Base-by-base conservation (phyloP, 2,888 invertebrate species). In the Gisinianus flammeolus region DNA sequence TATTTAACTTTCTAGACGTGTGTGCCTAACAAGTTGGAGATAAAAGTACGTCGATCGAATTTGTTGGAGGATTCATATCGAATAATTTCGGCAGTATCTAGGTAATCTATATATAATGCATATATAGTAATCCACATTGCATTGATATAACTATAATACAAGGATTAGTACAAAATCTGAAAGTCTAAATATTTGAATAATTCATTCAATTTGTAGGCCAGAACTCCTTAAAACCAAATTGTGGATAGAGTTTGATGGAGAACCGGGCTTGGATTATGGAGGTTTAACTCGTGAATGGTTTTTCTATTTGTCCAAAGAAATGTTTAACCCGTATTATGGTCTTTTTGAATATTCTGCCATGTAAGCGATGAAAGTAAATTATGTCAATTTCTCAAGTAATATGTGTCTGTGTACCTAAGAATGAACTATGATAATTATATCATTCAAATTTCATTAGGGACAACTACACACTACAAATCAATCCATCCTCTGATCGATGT, bases 321-420 rank as follows among this genome's bases (percentile, higher is more conserved):
- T 99, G 97, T 99, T 99, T 89, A 99, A 99, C 90, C 99, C 99
- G 0, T 99, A 98, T 88, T 99, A 99, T 88, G 98, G 98, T 0
- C 91, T 99, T 76, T 99, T 99, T 89, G 98, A 99, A 89, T 99
- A 99, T 90, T 98, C 98, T 0, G 98, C 98, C 5, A 97, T 97
- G 98, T 93, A 88, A 90, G 92, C 52, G 24, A 69, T n/a, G n/a
- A n/a, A n/a, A n/a, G 56, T 68, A 26, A 68, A 22, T 68, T 67
- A 8, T 67, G n/a, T 31, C 66, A 19, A 3, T 3, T 66, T 66
- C 24, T 1, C 64, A 66, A 31, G 5, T 26, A 58, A 2, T 24
- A 26, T 16, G 26, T 26, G 26, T 26, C 26, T n/a, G 22, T 58
- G 10, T 2, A 58, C 10, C 26, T 22, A 58, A 26, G 10, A 58